A percentile compares a stretch with the other conserved stretches of the same genome.
These are phyloP conservation scores for Nasua narica DNA, from an alignment of 2,797 vertebrate species.

Conservation along the genomic window DNA sequence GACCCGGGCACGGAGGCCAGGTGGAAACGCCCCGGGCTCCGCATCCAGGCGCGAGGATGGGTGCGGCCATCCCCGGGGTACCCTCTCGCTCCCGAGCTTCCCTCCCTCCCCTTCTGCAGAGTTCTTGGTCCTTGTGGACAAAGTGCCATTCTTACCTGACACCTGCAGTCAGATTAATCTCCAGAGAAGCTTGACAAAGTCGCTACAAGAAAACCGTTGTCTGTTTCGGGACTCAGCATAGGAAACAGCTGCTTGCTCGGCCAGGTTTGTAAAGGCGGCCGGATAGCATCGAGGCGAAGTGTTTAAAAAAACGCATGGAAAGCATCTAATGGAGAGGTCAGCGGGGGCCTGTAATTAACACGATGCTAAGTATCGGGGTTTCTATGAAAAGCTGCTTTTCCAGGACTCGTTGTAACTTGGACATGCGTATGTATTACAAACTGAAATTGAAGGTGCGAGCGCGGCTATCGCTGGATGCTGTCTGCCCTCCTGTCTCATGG, in stretches of 20 bases:
- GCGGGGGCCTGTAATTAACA: conserved; percentile 77
- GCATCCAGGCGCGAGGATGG: conserved; percentile 54
- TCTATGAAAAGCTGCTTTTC: conserved; percentile 72
- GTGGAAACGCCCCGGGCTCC: not conserved
- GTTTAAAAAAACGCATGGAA: conserved; percentile 73
- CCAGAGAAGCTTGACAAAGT: conserved; percentile 80
- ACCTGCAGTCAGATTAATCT: conserved; percentile 83
- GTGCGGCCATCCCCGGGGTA: conserved; percentile 79
- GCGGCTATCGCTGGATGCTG: not conserved
- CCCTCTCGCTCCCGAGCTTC: conserved; percentile 72
- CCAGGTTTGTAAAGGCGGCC: conserved; percentile 5
- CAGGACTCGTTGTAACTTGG: conserved; percentile 79
- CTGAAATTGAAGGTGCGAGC: conserved; percentile 59
- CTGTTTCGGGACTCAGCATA: conserved; percentile 69
- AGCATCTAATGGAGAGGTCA: conserved; percentile 61
- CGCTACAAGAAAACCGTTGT: conserved; percentile 77
- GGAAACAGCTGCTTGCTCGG: conserved; percentile 71
- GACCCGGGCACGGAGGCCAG: not conserved
- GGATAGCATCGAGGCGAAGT: conserved; percentile 61
- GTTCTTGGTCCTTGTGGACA: conserved; percentile 73
- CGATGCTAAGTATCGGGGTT: conserved; percentile 43
- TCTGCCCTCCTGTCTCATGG: not conserved
- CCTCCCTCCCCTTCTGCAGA: conserved; percentile 62
- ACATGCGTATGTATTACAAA: conserved; percentile 80
- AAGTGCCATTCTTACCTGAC: conserved; percentile 78